Base-by-base conservation (phyloP, 2,888 invertebrate genomes). In the Synanthedon andrenaeformis region DNA sequence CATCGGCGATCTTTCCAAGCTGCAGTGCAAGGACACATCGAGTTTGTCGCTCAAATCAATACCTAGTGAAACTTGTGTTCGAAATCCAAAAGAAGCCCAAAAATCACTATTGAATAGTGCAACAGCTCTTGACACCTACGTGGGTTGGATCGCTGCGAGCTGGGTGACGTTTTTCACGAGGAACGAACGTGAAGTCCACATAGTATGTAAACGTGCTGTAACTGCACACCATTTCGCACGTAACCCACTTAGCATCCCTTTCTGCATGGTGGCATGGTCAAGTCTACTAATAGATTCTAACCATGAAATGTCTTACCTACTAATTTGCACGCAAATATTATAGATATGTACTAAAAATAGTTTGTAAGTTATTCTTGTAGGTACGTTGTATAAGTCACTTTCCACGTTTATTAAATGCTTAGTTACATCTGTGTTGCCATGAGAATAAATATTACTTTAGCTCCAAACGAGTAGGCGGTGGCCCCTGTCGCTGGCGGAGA, bases 1-100 rank as follows among this genome's bases (percentile, higher is more conserved):
- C 79, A 80, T 88, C 75, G 86, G 86, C 56, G 85, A 88, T 72
- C 79, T 88, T 57, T 81, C 85, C 42, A 73, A 75, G 58, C 81
- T 70, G 64, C 80, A 60, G 71, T 84, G 78, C 72, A 71, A 73
- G 63, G 65, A 66, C 53, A 51, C 71, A 60, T 84, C 64, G 66
- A 76, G 83, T 54, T 70, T 80, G 53, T 79, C 89, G 51, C 52
- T 56, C 51, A 56, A 52, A 50, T 49, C 65, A 45, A 62, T 50
- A 68, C 49, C 60, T 66, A 54, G 66, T 79, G 64, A 75, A 41
- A 71, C 65, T 53, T 87, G 87, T 67, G 71, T 81, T 60, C 65
- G 74, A 54, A 72, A 82, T 57, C 75, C 82, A 35, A 64, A 72
- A 58, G 70, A 73, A 59, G 74, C 73, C n/a, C 82, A 78, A 63